Evolutionary conservation across 2,797 vertebrate species (phyloP), one percentile per base, ranked within the genome.

Genomic region (Onychomys torridus): DNA sequence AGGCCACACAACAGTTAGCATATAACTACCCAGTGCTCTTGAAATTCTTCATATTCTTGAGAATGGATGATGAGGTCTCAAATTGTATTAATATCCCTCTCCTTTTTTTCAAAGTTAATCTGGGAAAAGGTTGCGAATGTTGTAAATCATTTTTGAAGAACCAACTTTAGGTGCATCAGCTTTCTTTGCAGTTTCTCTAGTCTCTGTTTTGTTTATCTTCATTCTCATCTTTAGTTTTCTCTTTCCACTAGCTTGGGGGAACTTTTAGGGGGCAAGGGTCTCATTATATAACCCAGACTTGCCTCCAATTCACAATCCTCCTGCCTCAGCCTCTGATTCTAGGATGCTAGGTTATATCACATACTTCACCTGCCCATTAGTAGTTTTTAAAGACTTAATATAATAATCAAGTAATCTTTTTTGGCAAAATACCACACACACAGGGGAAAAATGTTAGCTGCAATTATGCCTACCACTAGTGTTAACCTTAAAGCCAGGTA

Each of bases 31-130:
- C 8, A 85, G 27, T 52, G 61, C n/a, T 65, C 29, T 63, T 73
- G 52, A 59, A 55, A 89, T 82, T 25, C 52, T 59, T 89, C 61
- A 21, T 88, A 69, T 81, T 82, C 67, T 78, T 5, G 55, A 75
- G 19, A 91, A 59, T 43, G 32, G 46, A 32, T 32, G 57, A 7
- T 34, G 77, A 86, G 43, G 27, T 65, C 43, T 34, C 55, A 19
- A n/a, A n/a, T 91, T 90, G 84, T 83, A 83, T 71, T 79, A 29
- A 86, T 67, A 40, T 49, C n/a, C n/a, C 65, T 91, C n/a, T 77
- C n/a, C 32, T 59, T 40, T 57, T 67, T 79, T 49, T 34, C n/a
- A 59, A n/a, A 65, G 59, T 61, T 40, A 61, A 37, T 61, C 61
- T 89, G n/a, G 49, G 19, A 25, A 52, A 77, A 43, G 21, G 34